Conservation (phyloP, 2,797 vertebrate genomes). For the Anabas testudineus region DNA sequence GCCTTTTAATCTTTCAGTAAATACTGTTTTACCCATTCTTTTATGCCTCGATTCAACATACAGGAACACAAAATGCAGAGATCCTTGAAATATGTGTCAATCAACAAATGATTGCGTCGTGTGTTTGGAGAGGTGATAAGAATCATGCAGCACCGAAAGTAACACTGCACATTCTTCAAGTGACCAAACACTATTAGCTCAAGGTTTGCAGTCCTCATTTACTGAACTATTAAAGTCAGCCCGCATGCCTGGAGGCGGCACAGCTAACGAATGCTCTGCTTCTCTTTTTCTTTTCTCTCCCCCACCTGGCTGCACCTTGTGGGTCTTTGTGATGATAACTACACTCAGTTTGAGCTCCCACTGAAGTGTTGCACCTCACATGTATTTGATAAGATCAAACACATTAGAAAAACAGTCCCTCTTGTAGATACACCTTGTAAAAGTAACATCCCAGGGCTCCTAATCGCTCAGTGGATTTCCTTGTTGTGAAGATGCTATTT, state of each 20-base stretch:
- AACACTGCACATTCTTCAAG: conserved; percentile 54
- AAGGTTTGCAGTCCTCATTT: conserved; percentile 53
- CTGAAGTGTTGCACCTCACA: conserved; percentile 56
- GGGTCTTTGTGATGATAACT: conserved; percentile 77
- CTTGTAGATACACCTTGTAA: conserved; percentile 59
- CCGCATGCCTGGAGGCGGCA: conserved; percentile 61
- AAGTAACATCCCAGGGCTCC: conserved; percentile 50
- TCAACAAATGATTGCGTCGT: too few relatives aligned
- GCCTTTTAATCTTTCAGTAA: neutral
- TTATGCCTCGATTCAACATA: neutral
- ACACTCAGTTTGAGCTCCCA: conserved; percentile 60
- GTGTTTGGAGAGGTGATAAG: conserved; percentile 38
- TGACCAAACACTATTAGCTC: conserved; percentile 64
- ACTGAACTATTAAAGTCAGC: conserved; percentile 31
- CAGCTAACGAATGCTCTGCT: conserved; percentile 68
- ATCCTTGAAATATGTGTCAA: neutral
- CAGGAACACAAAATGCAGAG: neutral
- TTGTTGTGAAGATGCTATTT: conserved; percentile 37
- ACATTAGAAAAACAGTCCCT: conserved; percentile 50
- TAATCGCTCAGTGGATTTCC: conserved; percentile 63
- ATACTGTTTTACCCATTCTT: neutral
- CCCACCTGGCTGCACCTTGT: conserved; percentile 65
- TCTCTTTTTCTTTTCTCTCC: conserved; percentile 51
- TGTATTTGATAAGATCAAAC: conserved; percentile 77
- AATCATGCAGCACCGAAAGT: conserved; percentile 42